Evolutionary conservation across 2,113 vertebrate species (phyloP).

Genomic region (Pangasianodon gigas): DNA sequence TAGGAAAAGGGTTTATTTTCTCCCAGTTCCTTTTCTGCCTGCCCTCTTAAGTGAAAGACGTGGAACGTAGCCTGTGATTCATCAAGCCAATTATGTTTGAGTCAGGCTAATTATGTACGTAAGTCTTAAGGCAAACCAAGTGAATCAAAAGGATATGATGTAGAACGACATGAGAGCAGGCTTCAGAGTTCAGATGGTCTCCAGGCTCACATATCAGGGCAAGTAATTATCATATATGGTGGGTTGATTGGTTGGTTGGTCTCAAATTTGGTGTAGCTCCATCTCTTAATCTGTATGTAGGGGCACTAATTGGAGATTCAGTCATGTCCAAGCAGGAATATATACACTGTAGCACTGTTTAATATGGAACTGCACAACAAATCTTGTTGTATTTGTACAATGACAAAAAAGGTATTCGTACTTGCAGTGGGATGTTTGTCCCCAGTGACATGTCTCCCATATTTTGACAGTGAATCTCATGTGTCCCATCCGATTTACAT

Average conservation of each 20-base stretch:
- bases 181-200: conserved; percentile 8
- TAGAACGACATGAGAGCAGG: background rate
- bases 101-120: background rate
- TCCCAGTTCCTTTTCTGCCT: conserved; percentile 18
- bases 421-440: too few species aligned
- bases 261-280: background rate
- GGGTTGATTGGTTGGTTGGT: background rate
- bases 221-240: background rate
- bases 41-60: conserved; percentile 19
- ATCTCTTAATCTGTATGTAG: background rate
- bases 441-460: background rate
- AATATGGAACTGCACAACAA: background rate
- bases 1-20: background rate
- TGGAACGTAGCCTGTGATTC: background rate
- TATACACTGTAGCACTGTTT: background rate
- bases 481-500: background rate
- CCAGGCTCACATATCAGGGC: background rate
- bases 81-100: background rate
- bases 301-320: background rate
- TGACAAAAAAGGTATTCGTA: background rate
- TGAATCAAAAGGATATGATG: background rate
- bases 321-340: background rate
- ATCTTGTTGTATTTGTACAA: background rate
- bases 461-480: background rate
- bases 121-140: background rate